Conservation (phyloP, 2,797 vertebrate genomes). For the Coranthus polyacanthus region DNA sequence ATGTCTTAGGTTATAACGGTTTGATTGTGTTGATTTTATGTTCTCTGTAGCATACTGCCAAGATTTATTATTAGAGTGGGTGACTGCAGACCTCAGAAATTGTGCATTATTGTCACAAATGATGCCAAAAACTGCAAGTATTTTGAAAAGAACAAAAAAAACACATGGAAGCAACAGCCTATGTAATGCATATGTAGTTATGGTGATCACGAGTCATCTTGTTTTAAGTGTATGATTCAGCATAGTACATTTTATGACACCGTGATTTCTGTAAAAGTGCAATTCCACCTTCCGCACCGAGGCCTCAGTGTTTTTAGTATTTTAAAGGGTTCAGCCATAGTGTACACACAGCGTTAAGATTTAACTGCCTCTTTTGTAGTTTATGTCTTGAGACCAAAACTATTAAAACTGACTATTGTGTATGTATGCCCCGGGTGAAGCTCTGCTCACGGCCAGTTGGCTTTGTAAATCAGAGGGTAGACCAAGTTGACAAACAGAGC, state of each 20-base stretch:
- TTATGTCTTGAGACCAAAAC: not conserved
- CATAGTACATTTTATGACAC: not conserved
- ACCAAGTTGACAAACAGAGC: conserved; percentile 92
- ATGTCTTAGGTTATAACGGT: too few species aligned
- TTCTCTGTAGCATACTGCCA: not conserved
- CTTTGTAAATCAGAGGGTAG: conserved; percentile 91
- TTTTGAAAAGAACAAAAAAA: not conserved
- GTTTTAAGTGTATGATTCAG: not conserved
- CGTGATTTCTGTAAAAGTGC: not conserved
- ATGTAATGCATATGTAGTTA: conserved; percentile 7
- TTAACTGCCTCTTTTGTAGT: not conserved
- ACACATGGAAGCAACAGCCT: not conserved
- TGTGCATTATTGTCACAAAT: not conserved
- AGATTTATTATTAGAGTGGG: not conserved
- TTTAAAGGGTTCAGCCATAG: conserved; percentile 32
- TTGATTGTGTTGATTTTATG: too few species aligned
- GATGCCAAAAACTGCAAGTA: not conserved
- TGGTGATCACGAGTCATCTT: not conserved
- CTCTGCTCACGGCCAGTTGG: conserved; percentile 81
- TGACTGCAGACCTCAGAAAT: conserved; percentile 1
- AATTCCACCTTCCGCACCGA: not conserved
- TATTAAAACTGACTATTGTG: not conserved
- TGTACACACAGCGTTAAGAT: not conserved
- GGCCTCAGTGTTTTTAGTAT: not conserved
- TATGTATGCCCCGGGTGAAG: not conserved